Evolutionary conservation across 1,140 invertebrate genomes (phyloP).

Genomic region (Drosophila azteca): DNA sequence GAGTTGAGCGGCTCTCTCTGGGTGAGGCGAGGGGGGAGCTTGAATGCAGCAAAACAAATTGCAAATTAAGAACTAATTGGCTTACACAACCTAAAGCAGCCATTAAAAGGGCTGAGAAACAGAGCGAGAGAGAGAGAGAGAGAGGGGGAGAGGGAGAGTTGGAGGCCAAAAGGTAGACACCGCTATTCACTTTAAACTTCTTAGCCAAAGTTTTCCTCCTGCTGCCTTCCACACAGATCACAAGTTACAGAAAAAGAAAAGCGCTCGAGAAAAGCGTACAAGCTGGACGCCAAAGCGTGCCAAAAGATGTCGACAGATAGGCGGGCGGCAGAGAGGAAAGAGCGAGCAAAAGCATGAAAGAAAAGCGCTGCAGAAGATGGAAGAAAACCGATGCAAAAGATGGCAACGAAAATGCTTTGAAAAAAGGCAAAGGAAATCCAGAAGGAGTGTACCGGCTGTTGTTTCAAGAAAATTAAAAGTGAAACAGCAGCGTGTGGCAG

Average conservation of each 20-base stretch:
- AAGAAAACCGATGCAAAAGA: too few species aligned
- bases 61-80: conserved; percentile 82
- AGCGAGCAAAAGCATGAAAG: not conserved
- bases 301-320: conserved; percentile 2
- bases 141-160: too few species aligned
- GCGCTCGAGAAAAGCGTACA: conserved; percentile 4
- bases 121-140: not conserved
- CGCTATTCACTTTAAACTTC: conserved; percentile 73
- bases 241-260: conserved; percentile 10
- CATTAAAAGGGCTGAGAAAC: conserved; percentile 68
- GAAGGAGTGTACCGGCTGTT: conserved; percentile 52
- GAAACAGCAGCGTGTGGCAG: conserved; percentile 60
- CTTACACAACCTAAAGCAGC: conserved; percentile 80
- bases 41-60: conserved; percentile 81
- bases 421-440: conserved; percentile 47
- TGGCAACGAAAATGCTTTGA: too few species aligned
- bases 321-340: too few species aligned
- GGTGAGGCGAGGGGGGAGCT: not conserved
- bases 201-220: conserved; percentile 49
- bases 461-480: conserved; percentile 75
- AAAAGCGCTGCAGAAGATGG: too few species aligned
- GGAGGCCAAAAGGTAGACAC: conserved; percentile 34
- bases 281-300: not conserved
- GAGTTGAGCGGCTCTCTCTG: not conserved
- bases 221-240: conserved; percentile 42